phyloP scores from a whole-genome alignment of 2,888 invertebrate species.

The Hypercompe scribonia region DNA sequence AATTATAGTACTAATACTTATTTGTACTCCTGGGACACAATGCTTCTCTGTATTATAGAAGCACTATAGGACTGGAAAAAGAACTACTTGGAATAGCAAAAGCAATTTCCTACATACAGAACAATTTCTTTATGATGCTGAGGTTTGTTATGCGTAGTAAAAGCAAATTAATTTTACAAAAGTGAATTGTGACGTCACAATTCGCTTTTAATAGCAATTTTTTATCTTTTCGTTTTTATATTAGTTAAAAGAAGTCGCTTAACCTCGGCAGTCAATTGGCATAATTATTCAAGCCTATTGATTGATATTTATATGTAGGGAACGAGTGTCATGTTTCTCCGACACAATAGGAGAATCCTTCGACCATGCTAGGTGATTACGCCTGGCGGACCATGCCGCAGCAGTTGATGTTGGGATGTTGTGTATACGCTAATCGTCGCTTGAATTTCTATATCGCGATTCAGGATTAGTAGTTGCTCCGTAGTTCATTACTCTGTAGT shows the following conservation, averaged over 20 bases:
- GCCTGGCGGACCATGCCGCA: too few relatives aligned
- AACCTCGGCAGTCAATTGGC: too few relatives aligned
- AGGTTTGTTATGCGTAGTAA: background rate
- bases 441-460: too few relatives aligned
- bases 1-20: background rate
- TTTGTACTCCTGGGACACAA: background rate
- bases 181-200: background rate
- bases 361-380: too few relatives aligned
- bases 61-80: background rate
- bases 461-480: too few relatives aligned
- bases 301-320: too few relatives aligned
- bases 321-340: too few relatives aligned
- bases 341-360: too few relatives aligned
- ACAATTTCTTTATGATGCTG: background rate
- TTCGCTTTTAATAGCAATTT: background rate
- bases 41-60: background rate
- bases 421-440: too few relatives aligned
- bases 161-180: background rate
- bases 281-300: too few relatives aligned
- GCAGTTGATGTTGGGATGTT: too few relatives aligned
- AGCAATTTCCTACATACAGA: background rate
- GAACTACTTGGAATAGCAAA: background rate
- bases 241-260: background rate
- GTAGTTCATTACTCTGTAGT: too few relatives aligned
- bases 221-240: background rate